Conservation (phyloP, 1,140 invertebrate species). For the Tetramorium parvispinum region DNA sequence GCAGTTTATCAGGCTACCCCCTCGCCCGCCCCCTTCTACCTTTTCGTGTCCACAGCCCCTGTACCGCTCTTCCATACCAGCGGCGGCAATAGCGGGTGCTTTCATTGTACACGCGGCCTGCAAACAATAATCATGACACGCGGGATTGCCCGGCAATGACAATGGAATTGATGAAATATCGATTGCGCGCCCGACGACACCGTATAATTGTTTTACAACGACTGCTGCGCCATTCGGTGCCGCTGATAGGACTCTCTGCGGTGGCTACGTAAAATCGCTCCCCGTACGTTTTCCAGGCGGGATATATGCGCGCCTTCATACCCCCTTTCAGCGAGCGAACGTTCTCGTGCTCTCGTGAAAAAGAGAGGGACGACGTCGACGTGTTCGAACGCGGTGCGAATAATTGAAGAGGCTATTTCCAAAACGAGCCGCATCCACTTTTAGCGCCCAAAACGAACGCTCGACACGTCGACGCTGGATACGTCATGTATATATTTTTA, state of each 20-base stretch:
- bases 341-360: conserved; percentile 16
- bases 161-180: conserved; percentile 83
- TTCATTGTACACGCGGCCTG: conserved; percentile 79
- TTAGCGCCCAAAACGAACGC: background rate
- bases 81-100: conserved; percentile 56
- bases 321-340: conserved; percentile 42
- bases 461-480: background rate
- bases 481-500: background rate
- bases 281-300: conserved; percentile 47
- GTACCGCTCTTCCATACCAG: conserved; percentile 59
- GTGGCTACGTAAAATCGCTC: conserved; percentile 69
- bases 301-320: conserved; percentile 59
- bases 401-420: conserved; percentile 45
- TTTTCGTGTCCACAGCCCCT: conserved; percentile 47
- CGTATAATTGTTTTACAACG: conserved; percentile 82
- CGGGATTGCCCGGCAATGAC: conserved; percentile 80
- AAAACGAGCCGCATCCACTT: conserved; percentile 19
- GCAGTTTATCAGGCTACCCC: conserved; percentile 75
- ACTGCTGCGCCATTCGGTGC: conserved; percentile 59
- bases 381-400: conserved; percentile 31
- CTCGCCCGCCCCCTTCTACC: conserved; percentile 3
- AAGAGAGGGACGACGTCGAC: conserved; percentile 27
- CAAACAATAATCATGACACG: conserved; percentile 83
- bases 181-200: conserved; percentile 76
- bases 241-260: conserved; percentile 63